Evolutionary conservation across 2,888 invertebrate species (phyloP).

Genomic region (Aquatica leii): DNA sequence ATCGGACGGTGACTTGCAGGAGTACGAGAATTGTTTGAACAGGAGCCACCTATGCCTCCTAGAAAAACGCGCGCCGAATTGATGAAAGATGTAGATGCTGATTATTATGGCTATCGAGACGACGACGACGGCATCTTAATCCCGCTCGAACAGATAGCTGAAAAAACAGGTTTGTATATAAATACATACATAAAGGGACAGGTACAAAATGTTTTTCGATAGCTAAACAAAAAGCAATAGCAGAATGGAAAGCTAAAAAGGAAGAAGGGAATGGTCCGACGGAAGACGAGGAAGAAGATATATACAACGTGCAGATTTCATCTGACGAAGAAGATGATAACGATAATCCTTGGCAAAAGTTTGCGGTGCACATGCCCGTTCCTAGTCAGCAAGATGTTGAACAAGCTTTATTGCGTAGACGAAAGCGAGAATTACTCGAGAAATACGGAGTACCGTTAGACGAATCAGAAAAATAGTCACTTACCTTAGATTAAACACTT

Average conservation of each 20-base stretch:
- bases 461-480: neutral
- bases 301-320: slow-evolving; percentile 69
- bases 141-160: slow-evolving; percentile 84
- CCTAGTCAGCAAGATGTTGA: slow-evolving; percentile 96
- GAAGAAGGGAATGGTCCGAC: slow-evolving; percentile 63
- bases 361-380: slow-evolving; percentile 88
- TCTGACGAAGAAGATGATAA: slow-evolving; percentile 53
- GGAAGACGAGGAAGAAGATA: slow-evolving; percentile 74
- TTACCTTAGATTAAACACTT: neutral
- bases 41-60: slow-evolving; percentile 89
- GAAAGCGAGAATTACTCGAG: slow-evolving; percentile 89
- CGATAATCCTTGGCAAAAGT: slow-evolving; percentile 64
- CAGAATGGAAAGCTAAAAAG: slow-evolving; percentile 77
- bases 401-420: slow-evolving; percentile 85
- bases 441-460: slow-evolving; percentile 71
- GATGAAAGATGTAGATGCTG: slow-evolving; percentile 98
- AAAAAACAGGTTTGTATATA: slow-evolving; percentile 68
- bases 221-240: slow-evolving; percentile 68
- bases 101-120: slow-evolving; percentile 98
- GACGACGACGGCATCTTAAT: slow-evolving; percentile 96
- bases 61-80: slow-evolving; percentile 94
- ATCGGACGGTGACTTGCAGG: slow-evolving; percentile 63
- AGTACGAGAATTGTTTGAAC: slow-evolving; percentile 96
- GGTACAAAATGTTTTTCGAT: slow-evolving; percentile 34
- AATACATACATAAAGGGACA: neutral